These are phyloP conservation scores for Agrochola lychnidis DNA, from an alignment of 2,888 invertebrate genomes.

Conservation along the genomic window DNA sequence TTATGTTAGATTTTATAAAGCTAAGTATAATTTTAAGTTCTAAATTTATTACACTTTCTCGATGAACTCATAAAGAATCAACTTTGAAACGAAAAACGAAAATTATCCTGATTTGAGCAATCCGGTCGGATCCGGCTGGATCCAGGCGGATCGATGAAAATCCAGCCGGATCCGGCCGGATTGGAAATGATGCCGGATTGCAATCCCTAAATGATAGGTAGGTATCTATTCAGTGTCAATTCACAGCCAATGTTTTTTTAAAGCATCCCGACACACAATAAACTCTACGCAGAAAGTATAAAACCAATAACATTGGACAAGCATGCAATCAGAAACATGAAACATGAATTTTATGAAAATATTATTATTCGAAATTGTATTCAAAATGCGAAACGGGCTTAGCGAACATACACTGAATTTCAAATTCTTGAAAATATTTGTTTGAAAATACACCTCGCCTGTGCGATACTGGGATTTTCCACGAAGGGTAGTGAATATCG, in stretches of 20 bases:
- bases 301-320: conserved; percentile 36
- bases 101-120: no score
- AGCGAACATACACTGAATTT: conserved; percentile 25
- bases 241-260: not conserved
- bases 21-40: no score
- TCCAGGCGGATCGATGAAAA: no score
- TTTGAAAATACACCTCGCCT: conserved; percentile 14
- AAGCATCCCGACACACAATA: no score
- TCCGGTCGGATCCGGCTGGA: no score
- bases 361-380: conserved; percentile 45
- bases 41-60: no score
- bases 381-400: conserved; percentile 35
- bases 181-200: no score
- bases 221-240: not conserved
- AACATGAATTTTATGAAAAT: conserved; percentile 38
- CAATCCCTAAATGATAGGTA: no score
- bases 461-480: conserved; percentile 1
- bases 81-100: no score
- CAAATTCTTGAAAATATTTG: conserved; percentile 32
- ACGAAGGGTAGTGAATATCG: conserved; percentile 16
- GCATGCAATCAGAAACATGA: conserved; percentile 41
- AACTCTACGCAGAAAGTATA: conserved; percentile 2
- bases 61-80: no score
- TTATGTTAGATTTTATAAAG: no score
- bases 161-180: no score